Percentiles rank a stretch among this genome's conserved stretches.
These are phyloP conservation scores for Lathronympha strigana DNA, from an alignment of 2,888 invertebrate species.

Conservation along the genomic window DNA sequence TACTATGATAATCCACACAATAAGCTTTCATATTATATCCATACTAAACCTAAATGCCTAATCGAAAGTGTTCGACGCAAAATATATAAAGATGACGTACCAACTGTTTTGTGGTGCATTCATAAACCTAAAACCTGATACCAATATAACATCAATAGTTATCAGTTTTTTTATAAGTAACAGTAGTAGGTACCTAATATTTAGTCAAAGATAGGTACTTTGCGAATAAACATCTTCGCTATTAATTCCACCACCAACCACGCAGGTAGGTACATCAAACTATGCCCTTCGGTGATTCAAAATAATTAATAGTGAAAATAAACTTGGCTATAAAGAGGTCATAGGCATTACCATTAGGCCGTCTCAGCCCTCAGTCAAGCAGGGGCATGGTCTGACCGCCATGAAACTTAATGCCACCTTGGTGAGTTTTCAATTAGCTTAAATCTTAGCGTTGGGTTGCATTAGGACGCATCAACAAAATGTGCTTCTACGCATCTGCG, in stretches of 20 bases:
- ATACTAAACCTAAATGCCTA: background rate
- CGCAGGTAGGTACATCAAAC: background rate
- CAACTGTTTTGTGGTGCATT: too few species aligned
- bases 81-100: too few species aligned
- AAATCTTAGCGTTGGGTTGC: conserved; percentile 66
- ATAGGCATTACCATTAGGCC: conserved; percentile 61
- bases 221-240: background rate
- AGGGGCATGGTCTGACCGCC: conserved; percentile 59
- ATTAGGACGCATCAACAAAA: conserved; percentile 42
- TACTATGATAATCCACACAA: background rate
- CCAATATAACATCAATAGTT: too few species aligned
- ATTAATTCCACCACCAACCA: background rate
- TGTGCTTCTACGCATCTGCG: background rate
- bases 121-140: too few species aligned
- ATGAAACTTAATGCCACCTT: conserved; percentile 64
- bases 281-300: conserved; percentile 35
- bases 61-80: background rate
- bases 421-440: conserved; percentile 66
- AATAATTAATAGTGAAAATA: conserved; percentile 39
- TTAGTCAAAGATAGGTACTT: too few species aligned
- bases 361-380: conserved; percentile 45
- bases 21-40: background rate
- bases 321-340: conserved; percentile 47
- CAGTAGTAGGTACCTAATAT: too few species aligned
- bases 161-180: too few species aligned